Evolutionary conservation across 2,113 vertebrate genomes (phyloP).

Genomic region (Leucosticte australis): DNA sequence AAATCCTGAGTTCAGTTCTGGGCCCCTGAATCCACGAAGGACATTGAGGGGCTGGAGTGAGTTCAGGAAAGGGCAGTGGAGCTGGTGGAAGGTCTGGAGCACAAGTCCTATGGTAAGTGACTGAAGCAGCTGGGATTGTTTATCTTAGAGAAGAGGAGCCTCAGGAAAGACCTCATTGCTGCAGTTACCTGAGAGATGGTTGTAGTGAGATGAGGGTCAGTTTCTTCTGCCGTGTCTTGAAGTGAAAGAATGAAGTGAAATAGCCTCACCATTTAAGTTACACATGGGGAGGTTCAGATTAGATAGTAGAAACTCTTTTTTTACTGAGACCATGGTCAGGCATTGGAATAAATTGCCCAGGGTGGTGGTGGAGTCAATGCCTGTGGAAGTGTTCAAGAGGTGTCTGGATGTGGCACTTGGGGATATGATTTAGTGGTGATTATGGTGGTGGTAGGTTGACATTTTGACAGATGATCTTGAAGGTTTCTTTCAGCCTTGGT

Average conservation of each 20-base stretch:
- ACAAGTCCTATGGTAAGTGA: accelerated
- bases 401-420: background rate
- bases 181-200: background rate
- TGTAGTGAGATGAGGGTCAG: background rate
- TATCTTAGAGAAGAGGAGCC: background rate
- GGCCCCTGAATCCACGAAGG: background rate
- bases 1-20: background rate
- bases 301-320: background rate
- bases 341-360: background rate
- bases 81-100: background rate
- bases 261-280: background rate
- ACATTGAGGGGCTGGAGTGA: accelerated
- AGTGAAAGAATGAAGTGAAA: background rate
- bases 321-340: background rate
- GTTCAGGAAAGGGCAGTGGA: background rate
- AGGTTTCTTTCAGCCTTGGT: background rate
- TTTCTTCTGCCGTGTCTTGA: background rate
- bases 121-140: background rate
- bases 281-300: background rate
- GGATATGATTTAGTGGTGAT: background rate
- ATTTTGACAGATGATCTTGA: background rate
- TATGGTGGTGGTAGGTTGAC: background rate
- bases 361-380: background rate
- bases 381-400: background rate
- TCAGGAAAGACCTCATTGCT: background rate